Evolutionary conservation across 1,140 invertebrate genomes (phyloP), one percentile per base, ranked within the genome.

Genomic region (Maniola jurtina): DNA sequence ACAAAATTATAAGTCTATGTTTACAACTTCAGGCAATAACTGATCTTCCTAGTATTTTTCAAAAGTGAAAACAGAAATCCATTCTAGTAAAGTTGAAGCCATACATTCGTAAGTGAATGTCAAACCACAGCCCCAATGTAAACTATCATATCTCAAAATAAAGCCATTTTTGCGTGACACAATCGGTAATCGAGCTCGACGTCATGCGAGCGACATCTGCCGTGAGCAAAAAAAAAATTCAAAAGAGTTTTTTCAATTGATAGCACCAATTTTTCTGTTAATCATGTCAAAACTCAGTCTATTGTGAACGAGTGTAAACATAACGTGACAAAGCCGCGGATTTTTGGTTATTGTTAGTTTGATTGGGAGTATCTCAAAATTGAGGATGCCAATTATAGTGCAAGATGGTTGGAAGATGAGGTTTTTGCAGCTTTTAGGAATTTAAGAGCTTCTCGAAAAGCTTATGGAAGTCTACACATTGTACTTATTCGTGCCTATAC

Each of bases 201-300:
- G 65, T 57, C 42, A n/a, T 50, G 61, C 64, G 60, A 66, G 61
- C 63, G 68, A 73, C 72, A 73, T 73, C 72, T 73, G 72, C 63
- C 65, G 67, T 38, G n/a, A 16, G 33, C 62, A 67, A 70, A 73
- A 73, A 73, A n/a, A 72, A 54, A 60, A 52, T 34, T 58, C 45
- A 68, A 68, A 62, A 62, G 70, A 33, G 58, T 66, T 73, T 73
- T 73, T 63, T 57, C 35, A 60, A 79, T 75, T 68, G 61, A 76
- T 74, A 75, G 58, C 59, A 74, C 75, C 80, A 86, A 86, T 84
- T 85, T 84, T 80, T 82, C 79, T 81, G 77, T 85, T 84, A 83
- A 83, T 83, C 79, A 83, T 79, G 83, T 88, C 81, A 83, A 78
- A 86, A 84, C 72, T 76, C 50, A 42, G 71, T 14, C 60, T 76